These are phyloP conservation scores for Myathropa florea DNA, from an alignment of 2,888 invertebrate genomes.

Conservation along the genomic window DNA sequence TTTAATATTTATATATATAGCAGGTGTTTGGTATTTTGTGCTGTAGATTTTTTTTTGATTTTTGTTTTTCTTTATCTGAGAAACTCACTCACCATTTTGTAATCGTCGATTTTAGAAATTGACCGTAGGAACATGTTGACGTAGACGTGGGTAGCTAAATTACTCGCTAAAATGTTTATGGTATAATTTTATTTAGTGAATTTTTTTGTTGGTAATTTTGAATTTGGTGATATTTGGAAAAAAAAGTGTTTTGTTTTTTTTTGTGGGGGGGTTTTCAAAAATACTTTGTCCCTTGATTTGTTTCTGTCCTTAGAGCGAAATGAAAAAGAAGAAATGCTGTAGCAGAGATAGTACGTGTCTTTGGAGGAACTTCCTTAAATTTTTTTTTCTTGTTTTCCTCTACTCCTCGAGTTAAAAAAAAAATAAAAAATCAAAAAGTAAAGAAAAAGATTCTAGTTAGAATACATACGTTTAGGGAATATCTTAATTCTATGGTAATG, in stretches of 20 bases:
- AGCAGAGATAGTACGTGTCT: not conserved
- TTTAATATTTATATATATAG: conserved; percentile 36
- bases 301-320: conserved; percentile 22
- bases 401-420: not conserved
- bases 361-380: not conserved
- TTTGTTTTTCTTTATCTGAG: conserved; percentile 48
- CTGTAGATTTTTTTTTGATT: conserved; percentile 38
- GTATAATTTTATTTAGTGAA: conserved; percentile 68
- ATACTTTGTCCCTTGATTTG: conserved; percentile 9
- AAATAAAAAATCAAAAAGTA: not conserved
- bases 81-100: conserved; percentile 95
- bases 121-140: conserved; percentile 98
- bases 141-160: conserved; percentile 89
- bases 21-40: conserved; percentile 59
- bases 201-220: conserved; percentile 33
- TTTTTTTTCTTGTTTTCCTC: not conserved
- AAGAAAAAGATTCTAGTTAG: not conserved
- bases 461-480: not conserved
- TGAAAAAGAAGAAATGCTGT: not conserved
- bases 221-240: conserved; percentile 24
- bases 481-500: conserved; percentile 20
- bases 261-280: not conserved
- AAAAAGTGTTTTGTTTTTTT: not conserved
- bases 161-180: conserved; percentile 85
- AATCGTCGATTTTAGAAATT: conserved; percentile 99